phyloP scores from a whole-genome alignment of 2,113 vertebrate genomes.

The Muntiacus muntjak region DNA sequence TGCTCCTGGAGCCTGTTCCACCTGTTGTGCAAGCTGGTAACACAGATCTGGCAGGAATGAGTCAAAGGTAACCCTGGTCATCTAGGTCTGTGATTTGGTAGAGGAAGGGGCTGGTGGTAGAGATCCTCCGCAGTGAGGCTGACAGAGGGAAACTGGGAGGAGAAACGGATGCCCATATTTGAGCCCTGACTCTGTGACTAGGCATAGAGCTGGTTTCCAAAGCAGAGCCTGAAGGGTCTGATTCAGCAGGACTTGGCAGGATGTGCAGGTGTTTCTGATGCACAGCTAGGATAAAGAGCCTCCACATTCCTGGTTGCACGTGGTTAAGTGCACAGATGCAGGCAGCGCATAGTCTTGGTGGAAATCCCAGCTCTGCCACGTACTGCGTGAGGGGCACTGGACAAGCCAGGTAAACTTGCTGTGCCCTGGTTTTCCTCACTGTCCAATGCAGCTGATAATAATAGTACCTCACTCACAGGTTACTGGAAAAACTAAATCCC shows the following conservation, averaged over 20 bases:
- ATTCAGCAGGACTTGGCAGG: background rate
- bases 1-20: slow-evolving; percentile 18
- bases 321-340: background rate
- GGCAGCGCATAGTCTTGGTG: rapidly evolving
- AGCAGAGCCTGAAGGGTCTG: background rate
- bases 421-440: background rate
- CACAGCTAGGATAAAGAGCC: background rate
- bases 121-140: background rate
- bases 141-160: background rate
- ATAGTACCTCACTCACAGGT: background rate
- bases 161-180: background rate
- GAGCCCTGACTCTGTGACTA: background rate
- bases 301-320: rapidly evolving
- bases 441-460: background rate
- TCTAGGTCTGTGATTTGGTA: background rate
- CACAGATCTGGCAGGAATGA: background rate
- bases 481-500: background rate
- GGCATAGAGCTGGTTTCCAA: background rate
- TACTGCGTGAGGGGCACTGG: rapidly evolving
- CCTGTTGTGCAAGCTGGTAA: slow-evolving; percentile 39
- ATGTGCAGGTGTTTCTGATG: background rate
- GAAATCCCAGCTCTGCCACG: background rate
- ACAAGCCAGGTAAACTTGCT: background rate
- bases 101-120: background rate
- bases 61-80: background rate